Percentiles rank a stretch among this genome's conserved stretches.
Conservation (phyloP, 30 jellyfish, hydroid and myxozoan species). For the Clytia hemisphaerica region DNA sequence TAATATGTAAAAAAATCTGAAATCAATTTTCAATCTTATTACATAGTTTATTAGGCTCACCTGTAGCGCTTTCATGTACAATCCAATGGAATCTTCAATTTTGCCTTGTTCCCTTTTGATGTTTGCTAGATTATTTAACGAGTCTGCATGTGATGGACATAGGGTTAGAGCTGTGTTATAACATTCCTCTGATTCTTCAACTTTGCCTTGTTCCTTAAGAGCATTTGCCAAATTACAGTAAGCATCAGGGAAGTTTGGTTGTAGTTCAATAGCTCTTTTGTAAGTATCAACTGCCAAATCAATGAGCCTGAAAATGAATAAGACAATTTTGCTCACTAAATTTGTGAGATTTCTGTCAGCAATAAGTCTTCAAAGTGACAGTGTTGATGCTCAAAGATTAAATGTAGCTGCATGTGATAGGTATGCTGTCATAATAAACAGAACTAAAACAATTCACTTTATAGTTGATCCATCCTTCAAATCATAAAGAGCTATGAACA, state of each 20-base stretch:
- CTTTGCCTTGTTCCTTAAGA: constrained; percentile 98
- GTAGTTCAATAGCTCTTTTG: constrained; percentile 98
- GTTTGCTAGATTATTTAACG: constrained; percentile 89
- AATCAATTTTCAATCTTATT: too few species aligned
- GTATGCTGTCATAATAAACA: too few species aligned
- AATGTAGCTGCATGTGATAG: too few species aligned
- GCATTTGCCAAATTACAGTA: constrained; percentile 99
- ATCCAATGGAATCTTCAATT: constrained; percentile 83
- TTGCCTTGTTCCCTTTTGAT: constrained; percentile 96
- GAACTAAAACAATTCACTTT: too few species aligned
- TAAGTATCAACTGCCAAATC: constrained; percentile 99
- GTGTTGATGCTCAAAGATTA: too few species aligned
- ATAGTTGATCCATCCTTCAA: too few species aligned
- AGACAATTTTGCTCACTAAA: too few species aligned
- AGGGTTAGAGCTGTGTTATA: constrained; percentile 90
- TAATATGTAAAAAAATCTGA: too few species aligned
- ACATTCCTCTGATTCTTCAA: constrained; percentile 97
- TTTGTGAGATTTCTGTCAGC: too few species aligned
- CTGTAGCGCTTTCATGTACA: constrained; percentile 96
- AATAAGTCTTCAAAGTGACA: too few species aligned
- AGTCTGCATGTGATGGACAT: constrained; percentile 98
- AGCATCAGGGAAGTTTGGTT: constrained; percentile 99
- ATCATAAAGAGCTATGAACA: too few species aligned
- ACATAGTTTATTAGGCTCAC: too few species aligned
- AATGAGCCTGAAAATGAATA: constrained; percentile 64